Evolutionary conservation across 2,113 vertebrate species (phyloP).

Genomic region (Tenrec ecaudatus): DNA sequence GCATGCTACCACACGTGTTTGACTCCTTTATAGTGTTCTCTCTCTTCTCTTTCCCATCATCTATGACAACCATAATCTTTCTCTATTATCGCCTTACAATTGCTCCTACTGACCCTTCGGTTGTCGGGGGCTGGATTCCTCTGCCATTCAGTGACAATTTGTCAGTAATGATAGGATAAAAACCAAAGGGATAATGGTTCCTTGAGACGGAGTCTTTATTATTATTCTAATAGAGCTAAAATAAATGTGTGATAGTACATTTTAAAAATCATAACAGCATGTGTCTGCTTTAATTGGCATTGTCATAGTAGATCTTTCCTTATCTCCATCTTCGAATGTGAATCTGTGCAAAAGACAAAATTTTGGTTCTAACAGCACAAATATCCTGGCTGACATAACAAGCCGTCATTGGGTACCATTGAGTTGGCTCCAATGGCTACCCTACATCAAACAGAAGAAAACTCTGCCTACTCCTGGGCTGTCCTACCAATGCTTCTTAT

Average conservation of each 20-base stretch:
- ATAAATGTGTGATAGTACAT: background rate
- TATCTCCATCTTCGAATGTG: background rate
- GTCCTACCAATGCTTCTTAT: no score
- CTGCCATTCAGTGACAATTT: background rate
- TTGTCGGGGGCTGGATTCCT: no score
- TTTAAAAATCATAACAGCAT: background rate
- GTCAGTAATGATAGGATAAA: slow-evolving; percentile 18
- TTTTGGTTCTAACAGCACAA: background rate
- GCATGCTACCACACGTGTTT: no score
- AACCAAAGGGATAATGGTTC: background rate
- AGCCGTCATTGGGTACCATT: no score
- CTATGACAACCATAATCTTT: no score
- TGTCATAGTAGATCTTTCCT: background rate
- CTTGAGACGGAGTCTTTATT: background rate
- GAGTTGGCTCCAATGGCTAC: no score
- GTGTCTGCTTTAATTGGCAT: background rate
- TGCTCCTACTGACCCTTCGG: no score
- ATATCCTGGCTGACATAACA: background rate
- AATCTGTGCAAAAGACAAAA: background rate
- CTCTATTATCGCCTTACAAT: no score
- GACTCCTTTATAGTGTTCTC: no score
- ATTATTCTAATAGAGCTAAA: background rate
- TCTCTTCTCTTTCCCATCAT: no score
- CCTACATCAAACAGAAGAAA: no score
- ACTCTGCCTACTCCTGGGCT: no score